Evolutionary conservation across 2,797 vertebrate genomes (phyloP), one percentile per base, ranked within the genome.

Genomic region (Steatocranus sp.): DNA sequence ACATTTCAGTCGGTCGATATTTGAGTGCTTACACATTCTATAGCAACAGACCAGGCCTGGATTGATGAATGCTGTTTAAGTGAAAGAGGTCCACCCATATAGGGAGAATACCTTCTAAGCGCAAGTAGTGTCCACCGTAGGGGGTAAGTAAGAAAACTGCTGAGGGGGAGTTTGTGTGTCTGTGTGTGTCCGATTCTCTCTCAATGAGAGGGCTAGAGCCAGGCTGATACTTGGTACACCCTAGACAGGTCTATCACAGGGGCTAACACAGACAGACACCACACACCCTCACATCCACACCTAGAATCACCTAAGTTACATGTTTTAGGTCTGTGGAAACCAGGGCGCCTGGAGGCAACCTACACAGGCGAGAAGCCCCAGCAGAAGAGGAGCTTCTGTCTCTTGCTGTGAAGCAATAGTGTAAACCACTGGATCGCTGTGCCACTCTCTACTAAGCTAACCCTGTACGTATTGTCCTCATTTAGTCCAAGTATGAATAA

Each of bases 21-120:
- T 77, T 4, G 51, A 91, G 86, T 83, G 87, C 87, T 91, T 85
- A 88, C 80, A 89, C 79, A 76, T 88, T 84, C 79, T 87, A 78
- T 85, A 90, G 80, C 79, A 58, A 82, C 86, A 73, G 56, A 75
- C 25, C 54, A 25, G 80, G 49, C 54, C 63, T 85, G 87, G 78
- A 89, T 78, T 88, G 89, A 90, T 92, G 85, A 85, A 90, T 81
- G 78, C 20, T 77, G 51, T 54, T 48, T 34, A 76, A 86, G 61
- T 49, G 79, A 83, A 36, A 73, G 83, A 49, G 53, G 34, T 66
- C 70, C 2, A 30, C 9, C 76, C 78, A 78, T 82, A 11, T 56
- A 85, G 79, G 53, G 84, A 78, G 66, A 34, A 73, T 8, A 75
- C 63, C 73, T 81, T 70, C 12, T 43, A 61, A 78, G 54, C 75